Conservation (phyloP, 1,140 invertebrate species). For the Ditylenchus dipsaci region DNA sequence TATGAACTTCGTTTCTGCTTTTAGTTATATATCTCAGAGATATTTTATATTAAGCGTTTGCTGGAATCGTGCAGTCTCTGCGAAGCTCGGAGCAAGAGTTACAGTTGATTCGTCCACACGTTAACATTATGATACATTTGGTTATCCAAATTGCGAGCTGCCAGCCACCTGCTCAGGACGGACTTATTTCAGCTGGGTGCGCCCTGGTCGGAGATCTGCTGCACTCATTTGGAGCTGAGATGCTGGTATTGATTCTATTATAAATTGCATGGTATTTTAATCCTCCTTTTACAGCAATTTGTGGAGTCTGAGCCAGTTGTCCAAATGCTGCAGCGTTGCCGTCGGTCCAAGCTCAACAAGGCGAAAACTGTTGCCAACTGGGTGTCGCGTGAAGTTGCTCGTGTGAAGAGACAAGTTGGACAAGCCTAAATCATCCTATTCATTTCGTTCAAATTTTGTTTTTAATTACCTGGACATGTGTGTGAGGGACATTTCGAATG, state of each 20-base stretch:
- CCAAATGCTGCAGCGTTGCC: constrained; percentile 14
- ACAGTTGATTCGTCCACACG: constrained; percentile 14
- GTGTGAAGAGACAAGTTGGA: constrained; percentile 31
- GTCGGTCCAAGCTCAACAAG: constrained; percentile 34
- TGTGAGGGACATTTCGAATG: not conserved
- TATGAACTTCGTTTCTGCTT: too few species aligned
- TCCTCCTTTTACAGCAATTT: not conserved
- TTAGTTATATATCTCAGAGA: too few species aligned
- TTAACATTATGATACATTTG: constrained; percentile 31
- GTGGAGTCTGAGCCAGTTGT: constrained; percentile 17
- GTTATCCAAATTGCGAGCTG: constrained; percentile 27
- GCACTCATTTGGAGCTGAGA: constrained; percentile 33
- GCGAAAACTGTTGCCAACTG: constrained; percentile 37
- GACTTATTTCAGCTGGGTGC: constrained; percentile 21
- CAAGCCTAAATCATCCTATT: constrained; percentile 1
- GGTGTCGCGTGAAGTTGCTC: constrained; percentile 32
- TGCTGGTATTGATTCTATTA: constrained; percentile 25
- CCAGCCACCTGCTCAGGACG: constrained; percentile 27
- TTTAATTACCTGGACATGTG: not conserved
- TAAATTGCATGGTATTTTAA: constrained; percentile 13
- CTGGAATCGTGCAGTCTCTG: constrained; percentile 51
- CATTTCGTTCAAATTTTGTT: not conserved
- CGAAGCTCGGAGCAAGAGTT: constrained; percentile 12
- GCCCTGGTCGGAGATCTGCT: constrained; percentile 38
- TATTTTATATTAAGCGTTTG: constrained; percentile 28